A percentile compares a stretch with the other conserved stretches of the same genome.
Evolutionary conservation across 2,888 invertebrate species (phyloP).

Genomic region (Oligia strigilis): DNA sequence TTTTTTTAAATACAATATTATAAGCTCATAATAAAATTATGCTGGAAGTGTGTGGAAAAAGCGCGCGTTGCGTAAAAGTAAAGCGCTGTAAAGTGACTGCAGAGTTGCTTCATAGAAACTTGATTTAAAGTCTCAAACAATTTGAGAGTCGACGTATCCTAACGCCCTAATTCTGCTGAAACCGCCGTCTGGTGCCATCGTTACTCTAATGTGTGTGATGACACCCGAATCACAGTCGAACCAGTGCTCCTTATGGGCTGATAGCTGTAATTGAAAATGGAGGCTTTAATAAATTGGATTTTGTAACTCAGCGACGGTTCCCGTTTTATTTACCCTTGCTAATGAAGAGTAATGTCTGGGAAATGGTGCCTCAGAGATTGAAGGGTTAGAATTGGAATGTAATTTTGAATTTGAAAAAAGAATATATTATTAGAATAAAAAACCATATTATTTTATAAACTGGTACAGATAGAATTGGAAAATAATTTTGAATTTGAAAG

Average conservation of each 20-base stretch:
- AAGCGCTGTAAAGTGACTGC: not conserved
- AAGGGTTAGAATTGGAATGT: constrained; percentile 3
- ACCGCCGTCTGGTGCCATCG: constrained; percentile 92
- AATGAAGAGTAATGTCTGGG: constrained; percentile 34
- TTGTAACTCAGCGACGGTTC: constrained; percentile 27
- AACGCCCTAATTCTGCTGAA: constrained; percentile 91
- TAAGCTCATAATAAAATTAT: too few species aligned
- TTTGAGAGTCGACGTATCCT: constrained; percentile 71
- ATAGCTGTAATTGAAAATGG: constrained; percentile 79
- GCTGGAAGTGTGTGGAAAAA: not conserved
- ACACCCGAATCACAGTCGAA: constrained; percentile 81
- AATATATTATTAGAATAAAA: not conserved
- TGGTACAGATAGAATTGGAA: not conserved
- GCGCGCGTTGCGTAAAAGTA: not conserved
- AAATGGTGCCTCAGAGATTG: constrained; percentile 32
- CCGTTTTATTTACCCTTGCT: constrained; percentile 43
- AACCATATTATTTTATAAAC: too few species aligned
- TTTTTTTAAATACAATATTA: not conserved
- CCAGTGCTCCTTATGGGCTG: constrained; percentile 88
- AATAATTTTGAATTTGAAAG: not conserved
- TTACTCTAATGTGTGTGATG: constrained; percentile 90
- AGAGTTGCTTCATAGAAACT: constrained; percentile 24
- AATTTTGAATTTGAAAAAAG: not conserved
- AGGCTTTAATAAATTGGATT: constrained; percentile 58
- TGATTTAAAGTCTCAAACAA: constrained; percentile 37